These are phyloP conservation scores for Malacosoma neustria DNA, from an alignment of 2,888 invertebrate species.

Conservation along the genomic window DNA sequence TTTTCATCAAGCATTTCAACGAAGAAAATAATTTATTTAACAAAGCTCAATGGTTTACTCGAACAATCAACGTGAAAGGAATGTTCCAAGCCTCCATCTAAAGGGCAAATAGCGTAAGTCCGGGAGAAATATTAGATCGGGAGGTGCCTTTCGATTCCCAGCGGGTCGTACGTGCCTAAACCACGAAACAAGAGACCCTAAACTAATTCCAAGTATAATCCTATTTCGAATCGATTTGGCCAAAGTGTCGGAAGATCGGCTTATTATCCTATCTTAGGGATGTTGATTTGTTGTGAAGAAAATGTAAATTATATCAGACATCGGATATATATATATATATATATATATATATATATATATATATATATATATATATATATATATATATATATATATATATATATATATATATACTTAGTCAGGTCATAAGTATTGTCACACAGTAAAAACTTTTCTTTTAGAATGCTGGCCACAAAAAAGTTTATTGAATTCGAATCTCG, in stretches of 20 bases:
- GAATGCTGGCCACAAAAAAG: no score
- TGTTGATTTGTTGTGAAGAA: conserved; percentile 10
- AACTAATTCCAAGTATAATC: conserved; percentile 31
- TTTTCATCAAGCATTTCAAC: no score
- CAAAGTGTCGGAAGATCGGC: conserved; percentile 12
- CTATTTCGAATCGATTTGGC: conserved; percentile 20
- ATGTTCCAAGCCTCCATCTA: conserved; percentile 1
- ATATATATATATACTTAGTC: no score
- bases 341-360: no score
- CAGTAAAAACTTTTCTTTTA: no score
- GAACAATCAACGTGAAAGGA: not conserved
- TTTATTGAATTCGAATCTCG: no score
- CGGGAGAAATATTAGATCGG: not conserved
- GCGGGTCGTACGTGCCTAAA: conserved; percentile 21
- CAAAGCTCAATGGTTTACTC: not conserved
- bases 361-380: no score
- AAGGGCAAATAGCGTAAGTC: conserved; percentile 1
- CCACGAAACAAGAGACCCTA: conserved; percentile 18
- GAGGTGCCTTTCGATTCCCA: conserved; percentile 13
- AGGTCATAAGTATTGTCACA: no score
- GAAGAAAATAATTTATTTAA: not conserved
- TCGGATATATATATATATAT: no score
- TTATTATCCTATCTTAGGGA: conserved; percentile 13
- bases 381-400: no score
- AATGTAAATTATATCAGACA: no score